A percentile compares a stretch with the other conserved stretches of the same genome.
Evolutionary conservation across 2,113 vertebrate genomes (phyloP).

Genomic region (Oxygymnocypris stewartii): DNA sequence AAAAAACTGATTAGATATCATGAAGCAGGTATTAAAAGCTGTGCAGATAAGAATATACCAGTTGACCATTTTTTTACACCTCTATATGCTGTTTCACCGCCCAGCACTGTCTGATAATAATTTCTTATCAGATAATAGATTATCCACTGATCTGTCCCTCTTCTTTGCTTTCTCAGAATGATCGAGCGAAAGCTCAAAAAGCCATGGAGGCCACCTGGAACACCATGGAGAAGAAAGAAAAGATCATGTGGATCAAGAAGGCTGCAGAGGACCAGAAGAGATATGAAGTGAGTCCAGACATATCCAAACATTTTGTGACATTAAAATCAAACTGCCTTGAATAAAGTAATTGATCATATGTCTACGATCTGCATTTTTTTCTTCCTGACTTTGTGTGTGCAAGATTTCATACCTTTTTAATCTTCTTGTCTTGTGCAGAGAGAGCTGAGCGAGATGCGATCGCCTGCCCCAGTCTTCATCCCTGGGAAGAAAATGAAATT

Average conservation of each 20-base stretch:
- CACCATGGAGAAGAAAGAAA: conserved; percentile 99
- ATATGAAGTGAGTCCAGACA: conserved; percentile 83
- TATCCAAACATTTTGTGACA: background rate
- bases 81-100: too few relatives aligned
- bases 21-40: background rate
- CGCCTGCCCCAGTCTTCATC: conserved; percentile 81
- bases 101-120: too few relatives aligned
- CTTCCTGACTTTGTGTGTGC: background rate
- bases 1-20: background rate
- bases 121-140: background rate
- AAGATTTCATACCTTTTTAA: background rate
- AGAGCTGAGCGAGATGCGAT: conserved; percentile 95
- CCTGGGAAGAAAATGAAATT: conserved; percentile 97
- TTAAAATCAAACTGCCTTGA: background rate
- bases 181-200: conserved; percentile 90
- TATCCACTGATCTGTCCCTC: background rate
- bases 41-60: background rate
- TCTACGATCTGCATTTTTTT: background rate
- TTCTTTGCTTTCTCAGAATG: conserved; percentile 76
- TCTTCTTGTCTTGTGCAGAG: conserved; percentile 74
- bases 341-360: background rate
- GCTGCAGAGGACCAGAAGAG: conserved; percentile 98
- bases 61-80: too few relatives aligned
- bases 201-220: conserved; percentile 95
- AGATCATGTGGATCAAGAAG: conserved; percentile 99